These are phyloP conservation scores for Mormyrus hasselquistii DNA, from an alignment of 2,797 vertebrate genomes.

Conservation along the genomic window DNA sequence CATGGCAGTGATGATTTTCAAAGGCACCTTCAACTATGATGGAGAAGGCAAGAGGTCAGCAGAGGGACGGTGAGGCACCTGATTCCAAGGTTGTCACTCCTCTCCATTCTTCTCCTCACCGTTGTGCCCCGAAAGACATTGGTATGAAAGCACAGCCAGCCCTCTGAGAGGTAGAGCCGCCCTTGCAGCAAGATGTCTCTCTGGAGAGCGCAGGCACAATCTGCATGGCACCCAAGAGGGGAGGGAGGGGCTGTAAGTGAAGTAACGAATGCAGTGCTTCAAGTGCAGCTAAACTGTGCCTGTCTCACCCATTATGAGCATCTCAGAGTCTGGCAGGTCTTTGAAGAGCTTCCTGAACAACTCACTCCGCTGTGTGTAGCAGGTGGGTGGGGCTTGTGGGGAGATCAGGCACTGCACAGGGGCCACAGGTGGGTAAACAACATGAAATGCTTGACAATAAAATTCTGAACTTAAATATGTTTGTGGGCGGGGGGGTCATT, in stretches of 20 bases:
- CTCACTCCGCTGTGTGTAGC: constrained; percentile 80
- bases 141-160: constrained; percentile 91
- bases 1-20: constrained; percentile 76
- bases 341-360: constrained; percentile 85
- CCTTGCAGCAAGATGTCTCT: constrained; percentile 90
- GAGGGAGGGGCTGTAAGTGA: background rate
- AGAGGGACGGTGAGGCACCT: background rate
- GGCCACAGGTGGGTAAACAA: background rate
- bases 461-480: background rate
- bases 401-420: constrained; percentile 38
- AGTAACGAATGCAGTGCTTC: background rate
- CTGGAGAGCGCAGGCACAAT: constrained; percentile 88
- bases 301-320: constrained; percentile 77
- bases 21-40: constrained; percentile 71
- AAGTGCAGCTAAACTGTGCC: background rate
- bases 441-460: background rate
- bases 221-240: constrained; percentile 44
- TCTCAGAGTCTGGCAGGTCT: constrained; percentile 76
- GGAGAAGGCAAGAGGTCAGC: constrained; percentile 20
- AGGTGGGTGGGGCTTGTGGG: constrained; percentile 67
- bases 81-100: background rate
- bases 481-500: background rate
- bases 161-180: constrained; percentile 82
- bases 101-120: constrained; percentile 52
- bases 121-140: constrained; percentile 88